Evolutionary conservation across 2,113 vertebrate species (phyloP).

Genomic region (Microtus ochrogaster): DNA sequence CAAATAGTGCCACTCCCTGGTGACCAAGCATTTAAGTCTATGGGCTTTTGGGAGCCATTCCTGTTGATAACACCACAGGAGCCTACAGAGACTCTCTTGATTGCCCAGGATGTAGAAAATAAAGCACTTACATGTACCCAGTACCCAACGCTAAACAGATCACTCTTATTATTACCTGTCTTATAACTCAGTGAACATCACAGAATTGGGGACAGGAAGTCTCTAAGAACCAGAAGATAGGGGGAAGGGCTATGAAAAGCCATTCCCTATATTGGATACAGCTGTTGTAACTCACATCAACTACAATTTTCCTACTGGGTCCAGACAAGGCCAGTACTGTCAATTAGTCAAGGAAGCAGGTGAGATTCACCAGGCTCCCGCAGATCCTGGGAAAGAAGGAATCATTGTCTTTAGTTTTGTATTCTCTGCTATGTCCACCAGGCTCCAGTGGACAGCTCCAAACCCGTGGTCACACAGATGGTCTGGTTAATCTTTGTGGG

Average conservation of each 20-base stretch:
- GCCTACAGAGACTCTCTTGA: not conserved
- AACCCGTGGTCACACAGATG: not conserved
- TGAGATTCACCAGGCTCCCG: not conserved
- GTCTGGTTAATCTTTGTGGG: not conserved
- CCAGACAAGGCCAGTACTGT: not conserved
- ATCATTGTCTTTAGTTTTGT: not conserved
- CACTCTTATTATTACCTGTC: not conserved
- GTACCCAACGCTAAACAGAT: no score
- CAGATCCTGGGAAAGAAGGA: not conserved
- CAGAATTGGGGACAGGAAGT: not conserved
- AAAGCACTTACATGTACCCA: no score
- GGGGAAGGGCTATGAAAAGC: not conserved
- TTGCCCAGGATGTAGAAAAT: not conserved
- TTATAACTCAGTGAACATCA: not conserved
- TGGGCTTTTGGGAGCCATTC: not conserved
- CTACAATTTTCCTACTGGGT: not conserved
- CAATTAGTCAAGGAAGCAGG: not conserved
- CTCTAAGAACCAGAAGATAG: not conserved
- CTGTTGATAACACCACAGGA: not conserved
- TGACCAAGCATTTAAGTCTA: not conserved
- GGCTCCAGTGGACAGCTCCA: not conserved
- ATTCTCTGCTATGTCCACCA: not conserved
- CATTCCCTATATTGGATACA: not conserved
- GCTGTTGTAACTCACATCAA: not conserved
- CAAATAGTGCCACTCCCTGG: not conserved